Evolutionary conservation across 1,140 invertebrate species (phyloP).

Genomic region (Lamellibrachia luymesi): DNA sequence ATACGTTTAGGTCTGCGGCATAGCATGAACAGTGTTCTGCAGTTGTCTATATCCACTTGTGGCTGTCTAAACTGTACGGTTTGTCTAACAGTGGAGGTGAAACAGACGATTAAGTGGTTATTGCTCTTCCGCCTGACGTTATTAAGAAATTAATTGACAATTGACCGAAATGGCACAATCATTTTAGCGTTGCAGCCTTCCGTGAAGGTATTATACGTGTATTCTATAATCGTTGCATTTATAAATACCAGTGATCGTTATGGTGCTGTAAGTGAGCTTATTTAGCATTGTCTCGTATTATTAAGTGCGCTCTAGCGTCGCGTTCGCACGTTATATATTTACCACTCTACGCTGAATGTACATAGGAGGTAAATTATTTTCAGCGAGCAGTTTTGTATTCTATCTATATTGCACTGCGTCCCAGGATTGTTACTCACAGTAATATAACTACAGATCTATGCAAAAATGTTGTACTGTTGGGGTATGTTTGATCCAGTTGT

Average conservation of each 20-base stretch:
- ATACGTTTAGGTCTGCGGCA: not conserved
- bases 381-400: not conserved
- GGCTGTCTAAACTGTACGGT: not conserved
- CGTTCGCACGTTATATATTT: not conserved
- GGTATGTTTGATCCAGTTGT: not conserved
- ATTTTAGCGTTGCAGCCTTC: too few relatives aligned
- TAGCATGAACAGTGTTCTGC: not conserved
- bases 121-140: too few relatives aligned
- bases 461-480: not conserved
- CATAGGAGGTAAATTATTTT: not conserved
- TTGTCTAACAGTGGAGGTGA: too few relatives aligned
- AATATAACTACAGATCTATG: constrained; percentile 1
- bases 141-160: too few relatives aligned
- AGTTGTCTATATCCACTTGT: not conserved
- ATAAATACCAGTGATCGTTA: not conserved
- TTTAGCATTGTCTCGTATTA: not conserved
- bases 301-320: not conserved
- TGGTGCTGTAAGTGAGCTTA: too few relatives aligned
- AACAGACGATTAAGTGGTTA: too few relatives aligned
- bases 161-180: too few relatives aligned
- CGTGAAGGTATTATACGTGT: too few relatives aligned
- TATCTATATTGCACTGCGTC: not conserved
- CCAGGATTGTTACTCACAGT: not conserved
- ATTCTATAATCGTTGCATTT: not conserved
- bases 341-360: not conserved